A percentile compares a stretch with the other conserved stretches of the same genome.
Conservation (phyloP, 2,113 vertebrate species). For the Strigops habroptila region DNA sequence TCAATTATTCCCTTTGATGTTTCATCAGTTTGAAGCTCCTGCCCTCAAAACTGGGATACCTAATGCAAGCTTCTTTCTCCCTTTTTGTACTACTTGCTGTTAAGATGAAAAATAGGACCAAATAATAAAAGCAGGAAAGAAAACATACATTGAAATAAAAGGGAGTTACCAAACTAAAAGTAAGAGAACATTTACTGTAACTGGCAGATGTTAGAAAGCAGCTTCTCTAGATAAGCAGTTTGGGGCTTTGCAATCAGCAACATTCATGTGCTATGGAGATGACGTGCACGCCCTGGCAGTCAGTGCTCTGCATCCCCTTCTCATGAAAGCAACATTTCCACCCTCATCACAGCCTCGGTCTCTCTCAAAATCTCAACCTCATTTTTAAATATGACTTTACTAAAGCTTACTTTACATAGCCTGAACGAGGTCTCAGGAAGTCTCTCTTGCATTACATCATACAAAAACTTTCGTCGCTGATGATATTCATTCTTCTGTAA, state of each 20-base stretch:
- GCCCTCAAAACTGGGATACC: neutral
- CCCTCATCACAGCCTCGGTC: neutral
- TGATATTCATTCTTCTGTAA: neutral
- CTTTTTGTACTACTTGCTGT: neutral
- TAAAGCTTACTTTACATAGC: neutral
- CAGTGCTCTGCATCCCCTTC: neutral
- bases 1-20: neutral
- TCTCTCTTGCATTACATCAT: neutral
- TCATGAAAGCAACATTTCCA: neutral
- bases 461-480: neutral
- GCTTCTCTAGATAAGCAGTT: neutral
- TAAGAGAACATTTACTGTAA: neutral
- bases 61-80: neutral
- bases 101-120: neutral
- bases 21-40: neutral
- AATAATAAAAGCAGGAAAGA: neutral
- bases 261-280: neutral
- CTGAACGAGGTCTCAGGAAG: neutral
- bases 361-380: neutral
- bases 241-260: neutral
- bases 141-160: neutral
- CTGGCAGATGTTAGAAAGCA: neutral
- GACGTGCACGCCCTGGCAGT: fast-evolving
- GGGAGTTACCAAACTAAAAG: neutral
- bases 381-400: neutral